phyloP scores from a whole-genome alignment of 2,113 vertebrate species.

The Taxidea taxus region DNA sequence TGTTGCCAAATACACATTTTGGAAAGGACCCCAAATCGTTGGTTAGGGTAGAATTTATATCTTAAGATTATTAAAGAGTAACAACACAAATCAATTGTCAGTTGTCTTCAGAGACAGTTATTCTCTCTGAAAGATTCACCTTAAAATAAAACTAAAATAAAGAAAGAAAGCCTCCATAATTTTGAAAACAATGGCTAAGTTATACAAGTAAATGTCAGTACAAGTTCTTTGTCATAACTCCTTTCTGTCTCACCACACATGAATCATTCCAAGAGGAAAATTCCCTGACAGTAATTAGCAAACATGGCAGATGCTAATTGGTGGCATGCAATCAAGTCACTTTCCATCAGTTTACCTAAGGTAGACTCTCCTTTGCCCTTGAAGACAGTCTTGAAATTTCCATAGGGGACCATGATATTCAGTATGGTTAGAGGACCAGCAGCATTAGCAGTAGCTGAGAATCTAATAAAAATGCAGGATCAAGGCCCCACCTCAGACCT shows the following conservation, averaged over 20 bases:
- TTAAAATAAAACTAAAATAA: background rate
- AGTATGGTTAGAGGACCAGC: background rate
- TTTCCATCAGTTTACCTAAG: background rate
- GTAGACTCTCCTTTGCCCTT: background rate
- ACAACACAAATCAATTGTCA: background rate
- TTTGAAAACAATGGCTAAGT: background rate
- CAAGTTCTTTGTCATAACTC: background rate
- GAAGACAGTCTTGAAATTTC: background rate
- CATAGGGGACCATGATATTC: background rate
- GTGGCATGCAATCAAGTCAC: background rate
- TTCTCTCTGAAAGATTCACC: background rate
- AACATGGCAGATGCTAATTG: too few species aligned
- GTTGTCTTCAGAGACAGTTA: background rate
- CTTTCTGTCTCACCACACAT: background rate
- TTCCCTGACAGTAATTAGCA: background rate
- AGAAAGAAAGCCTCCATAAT: background rate
- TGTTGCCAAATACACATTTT: background rate
- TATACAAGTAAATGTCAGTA: background rate
- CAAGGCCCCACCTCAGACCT: background rate
- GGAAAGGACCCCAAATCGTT: background rate
- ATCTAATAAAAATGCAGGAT: background rate
- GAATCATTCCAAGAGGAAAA: background rate
- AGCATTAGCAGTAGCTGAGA: background rate
- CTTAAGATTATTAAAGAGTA: background rate
- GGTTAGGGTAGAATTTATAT: background rate